Evolutionary conservation across 1,140 invertebrate species (phyloP).

Genomic region (Tetragnatha versicolor): DNA sequence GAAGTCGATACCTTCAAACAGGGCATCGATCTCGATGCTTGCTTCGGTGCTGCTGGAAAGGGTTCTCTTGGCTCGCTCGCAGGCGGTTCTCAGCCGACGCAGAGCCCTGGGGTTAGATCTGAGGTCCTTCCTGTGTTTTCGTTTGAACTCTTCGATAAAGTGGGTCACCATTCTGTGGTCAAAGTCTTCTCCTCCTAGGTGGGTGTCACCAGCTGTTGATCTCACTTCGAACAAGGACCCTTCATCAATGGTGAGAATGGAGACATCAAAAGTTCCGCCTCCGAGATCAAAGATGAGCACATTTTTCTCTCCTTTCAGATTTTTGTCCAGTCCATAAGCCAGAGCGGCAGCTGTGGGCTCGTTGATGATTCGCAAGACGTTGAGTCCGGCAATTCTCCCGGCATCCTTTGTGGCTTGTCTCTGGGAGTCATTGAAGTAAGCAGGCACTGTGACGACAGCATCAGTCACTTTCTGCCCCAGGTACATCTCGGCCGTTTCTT

Average conservation of each 20-base stretch:
- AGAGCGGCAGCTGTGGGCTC: constrained; percentile 83
- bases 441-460: constrained; percentile 58
- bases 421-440: constrained; percentile 92
- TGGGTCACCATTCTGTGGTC: constrained; percentile 95
- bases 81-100: constrained; percentile 88
- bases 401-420: constrained; percentile 91
- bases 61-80: constrained; percentile 81
- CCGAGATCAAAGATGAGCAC: constrained; percentile 99
- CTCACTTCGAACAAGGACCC: constrained; percentile 89
- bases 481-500: constrained; percentile 61
- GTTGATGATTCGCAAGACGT: constrained; percentile 84
- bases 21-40: constrained; percentile 69
- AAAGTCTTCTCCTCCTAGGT: constrained; percentile 97
- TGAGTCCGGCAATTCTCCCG: constrained; percentile 84
- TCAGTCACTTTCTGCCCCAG: constrained; percentile 62
- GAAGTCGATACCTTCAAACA: constrained; percentile 96
- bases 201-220: constrained; percentile 92
- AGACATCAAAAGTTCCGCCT: constrained; percentile 99
- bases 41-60: constrained; percentile 63
- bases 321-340: constrained; percentile 83
- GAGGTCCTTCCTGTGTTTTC: constrained; percentile 85
- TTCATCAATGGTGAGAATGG: constrained; percentile 97
- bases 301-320: constrained; percentile 89
- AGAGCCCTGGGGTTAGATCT: constrained; percentile 72
- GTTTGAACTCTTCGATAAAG: constrained; percentile 96